These are phyloP conservation scores for Tonatia bakeri DNA, from an alignment of 2,113 vertebrate species.

Conservation along the genomic window DNA sequence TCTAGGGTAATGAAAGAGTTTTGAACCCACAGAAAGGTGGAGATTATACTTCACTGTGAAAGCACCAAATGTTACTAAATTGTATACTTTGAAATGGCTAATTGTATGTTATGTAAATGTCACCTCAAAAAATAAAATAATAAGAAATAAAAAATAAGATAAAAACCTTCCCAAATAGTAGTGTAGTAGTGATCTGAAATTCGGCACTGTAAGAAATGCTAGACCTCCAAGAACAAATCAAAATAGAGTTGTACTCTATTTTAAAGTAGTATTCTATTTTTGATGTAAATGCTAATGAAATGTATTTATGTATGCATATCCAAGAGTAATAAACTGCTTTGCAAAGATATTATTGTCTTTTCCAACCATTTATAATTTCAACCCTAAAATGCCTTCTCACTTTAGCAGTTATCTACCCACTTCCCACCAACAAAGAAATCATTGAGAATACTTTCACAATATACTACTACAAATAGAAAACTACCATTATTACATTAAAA, in stretches of 20 bases:
- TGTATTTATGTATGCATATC: neutral
- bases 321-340: neutral
- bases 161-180: neutral
- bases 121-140: neutral
- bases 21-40: neutral
- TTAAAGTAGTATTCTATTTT: neutral
- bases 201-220: neutral
- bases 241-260: neutral
- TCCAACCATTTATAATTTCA: slow-evolving; percentile 21
- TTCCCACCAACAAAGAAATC: slow-evolving; percentile 4
- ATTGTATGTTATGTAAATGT: neutral
- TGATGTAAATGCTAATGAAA: neutral
- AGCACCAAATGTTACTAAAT: neutral
- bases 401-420: neutral
- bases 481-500: neutral
- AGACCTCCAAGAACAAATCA: neutral
- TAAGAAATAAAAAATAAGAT: neutral
- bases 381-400: slow-evolving; percentile 11
- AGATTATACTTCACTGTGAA: neutral
- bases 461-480: neutral
- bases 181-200: neutral
- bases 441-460: neutral
- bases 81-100: neutral
- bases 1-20: neutral
- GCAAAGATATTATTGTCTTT: neutral